Evolutionary conservation across 2,797 vertebrate genomes (phyloP), one percentile per base, ranked within the genome.

Genomic region (Aldrovandia affinis): DNA sequence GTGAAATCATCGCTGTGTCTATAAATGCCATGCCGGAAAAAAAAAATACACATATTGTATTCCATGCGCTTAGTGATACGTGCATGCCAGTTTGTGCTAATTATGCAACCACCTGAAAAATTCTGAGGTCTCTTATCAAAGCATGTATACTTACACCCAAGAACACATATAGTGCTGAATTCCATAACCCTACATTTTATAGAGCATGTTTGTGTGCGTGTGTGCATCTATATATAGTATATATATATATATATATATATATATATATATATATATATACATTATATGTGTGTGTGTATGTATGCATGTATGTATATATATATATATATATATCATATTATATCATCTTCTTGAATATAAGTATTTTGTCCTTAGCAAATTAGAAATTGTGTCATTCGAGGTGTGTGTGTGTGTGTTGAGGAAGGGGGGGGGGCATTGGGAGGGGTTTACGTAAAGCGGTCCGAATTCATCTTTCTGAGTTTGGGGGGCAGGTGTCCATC

Each of bases 401-500:
- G 83, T 81, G 81, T 88, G 83, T 85, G 86, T 86, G 68, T 44
- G 25, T 47, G 39, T 22, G 25, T 25, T 7, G 10, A 36, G 79
- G 79, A 12, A 22, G 33, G 3, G 55, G 47, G 20, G 55, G 55
- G 79, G 33, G 9, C 30, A 2, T 28, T 42, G 85, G n/a, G n/a
- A n/a, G n/a, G n/a, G n/a, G 94, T 94, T 91, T 99, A 99, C 93
- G 98, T 99, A 88, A 99, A 99, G 80, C 98, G 95, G 88, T 99
- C 98, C 0, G 98, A 99, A 92, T 99, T 99, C 98, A 99, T 99
- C 93, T 99, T 99, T 84, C 98, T 93, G 93, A 99, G 96, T 94
- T 99, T 99, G 77, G 98, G 98, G 0, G 98, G 98, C 81, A 99
- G 95, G 91, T 99, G 96, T 47, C 98, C 97, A 59, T 99, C 98